phyloP scores from a whole-genome alignment of 2,113 vertebrate genomes.

The Muntiacus muntjak region DNA sequence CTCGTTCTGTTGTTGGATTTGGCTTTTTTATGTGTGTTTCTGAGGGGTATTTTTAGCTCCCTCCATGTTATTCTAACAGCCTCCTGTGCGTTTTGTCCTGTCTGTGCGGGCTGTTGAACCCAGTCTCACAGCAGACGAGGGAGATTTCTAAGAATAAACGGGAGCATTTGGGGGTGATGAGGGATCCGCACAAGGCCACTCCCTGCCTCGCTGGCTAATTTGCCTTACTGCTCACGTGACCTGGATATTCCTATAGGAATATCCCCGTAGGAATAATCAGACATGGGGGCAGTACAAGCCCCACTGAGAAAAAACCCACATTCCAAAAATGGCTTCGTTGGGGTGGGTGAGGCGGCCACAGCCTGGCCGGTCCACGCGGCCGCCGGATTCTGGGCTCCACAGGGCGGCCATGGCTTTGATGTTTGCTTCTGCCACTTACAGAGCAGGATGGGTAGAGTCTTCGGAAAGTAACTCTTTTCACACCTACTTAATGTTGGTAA shows the following conservation, averaged over 20 bases:
- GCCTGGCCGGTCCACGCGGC: constrained; percentile 12
- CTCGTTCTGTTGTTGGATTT: constrained; percentile 84
- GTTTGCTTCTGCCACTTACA: constrained; percentile 64
- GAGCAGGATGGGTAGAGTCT: constrained; percentile 54
- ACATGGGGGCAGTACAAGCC: constrained; percentile 33
- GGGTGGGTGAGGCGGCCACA: constrained; percentile 7
- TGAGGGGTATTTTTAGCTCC: constrained; percentile 81
- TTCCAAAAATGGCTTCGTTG: constrained; percentile 63
- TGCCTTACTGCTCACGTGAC: constrained; percentile 44
- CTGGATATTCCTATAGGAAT: constrained; percentile 43
- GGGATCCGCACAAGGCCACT: neutral
- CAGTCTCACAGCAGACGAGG: constrained; percentile 64
- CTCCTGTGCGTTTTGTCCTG: constrained; percentile 76
- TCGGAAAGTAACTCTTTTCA: constrained; percentile 75
- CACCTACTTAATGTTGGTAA: constrained; percentile 76
- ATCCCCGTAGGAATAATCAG: constrained; percentile 52
- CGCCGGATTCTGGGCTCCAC: constrained; percentile 38
- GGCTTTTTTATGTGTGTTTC: constrained; percentile 80
- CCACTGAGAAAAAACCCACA: constrained; percentile 59
- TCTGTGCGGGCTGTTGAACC: constrained; percentile 74
- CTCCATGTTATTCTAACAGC: constrained; percentile 82
- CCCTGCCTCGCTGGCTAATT: constrained; percentile 30
- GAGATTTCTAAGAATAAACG: constrained; percentile 67
- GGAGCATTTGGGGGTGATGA: constrained; percentile 40
- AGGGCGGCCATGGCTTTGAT: constrained; percentile 58